Evolutionary conservation across 2,888 invertebrate species (phyloP).

Genomic region (Strigamia maritima): DNA sequence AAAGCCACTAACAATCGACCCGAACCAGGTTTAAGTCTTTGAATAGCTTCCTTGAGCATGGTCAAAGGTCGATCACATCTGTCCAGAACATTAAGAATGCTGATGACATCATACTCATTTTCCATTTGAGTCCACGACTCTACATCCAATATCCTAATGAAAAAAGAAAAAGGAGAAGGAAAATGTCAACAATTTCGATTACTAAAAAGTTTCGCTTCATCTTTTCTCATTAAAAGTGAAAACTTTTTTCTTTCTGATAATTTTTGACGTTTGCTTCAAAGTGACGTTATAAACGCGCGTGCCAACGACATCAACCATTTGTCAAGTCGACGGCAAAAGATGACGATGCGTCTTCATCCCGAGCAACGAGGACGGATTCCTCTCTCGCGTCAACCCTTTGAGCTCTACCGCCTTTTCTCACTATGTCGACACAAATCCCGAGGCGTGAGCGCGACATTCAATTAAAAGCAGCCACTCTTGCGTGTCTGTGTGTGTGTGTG

Average conservation of each 20-base stretch:
- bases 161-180: neutral
- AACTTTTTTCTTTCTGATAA: neutral
- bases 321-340: constrained; percentile 10
- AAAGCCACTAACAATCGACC: constrained; percentile 81
- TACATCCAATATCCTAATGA: constrained; percentile 66
- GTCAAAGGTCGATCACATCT: constrained; percentile 81
- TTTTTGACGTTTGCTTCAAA: constrained; percentile 5
- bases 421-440: constrained; percentile 15
- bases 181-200: neutral
- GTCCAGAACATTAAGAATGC: constrained; percentile 90
- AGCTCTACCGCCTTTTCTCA: neutral
- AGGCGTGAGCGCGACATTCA: constrained; percentile 7
- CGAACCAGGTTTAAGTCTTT: constrained; percentile 64
- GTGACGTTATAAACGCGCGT: constrained; percentile 10
- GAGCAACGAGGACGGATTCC: constrained; percentile 10
- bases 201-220: constrained; percentile 1
- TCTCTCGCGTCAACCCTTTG: neutral
- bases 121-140: constrained; percentile 63
- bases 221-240: neutral
- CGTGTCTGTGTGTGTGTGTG: neutral
- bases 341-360: constrained; percentile 15
- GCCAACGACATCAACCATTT: constrained; percentile 15
- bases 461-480: neutral
- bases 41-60: constrained; percentile 70
- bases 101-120: constrained; percentile 67